A percentile compares a stretch with the other conserved stretches of the same genome.
Evolutionary conservation across 53 echinoderm and acorn worm genomes (phyloP).

Genomic region (Henricia sp.): DNA sequence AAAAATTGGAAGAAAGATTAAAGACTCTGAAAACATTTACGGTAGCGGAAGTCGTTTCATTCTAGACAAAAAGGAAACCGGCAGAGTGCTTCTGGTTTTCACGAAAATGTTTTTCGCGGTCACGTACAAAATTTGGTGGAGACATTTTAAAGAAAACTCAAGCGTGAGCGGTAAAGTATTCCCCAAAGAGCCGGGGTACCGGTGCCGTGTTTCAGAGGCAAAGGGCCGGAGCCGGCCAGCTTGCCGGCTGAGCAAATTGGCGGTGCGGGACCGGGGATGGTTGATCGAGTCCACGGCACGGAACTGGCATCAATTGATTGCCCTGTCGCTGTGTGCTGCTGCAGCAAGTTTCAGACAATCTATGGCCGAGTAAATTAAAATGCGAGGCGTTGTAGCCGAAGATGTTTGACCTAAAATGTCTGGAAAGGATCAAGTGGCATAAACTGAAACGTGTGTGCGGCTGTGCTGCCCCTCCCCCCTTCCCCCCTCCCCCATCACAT

Average conservation of each 20-base stretch:
- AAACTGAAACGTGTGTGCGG: no score
- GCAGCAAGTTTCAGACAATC: slow-evolving; percentile 31
- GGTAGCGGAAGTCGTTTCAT: no score
- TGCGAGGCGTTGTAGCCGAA: no score
- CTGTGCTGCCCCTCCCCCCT: no score
- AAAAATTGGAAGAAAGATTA: no score
- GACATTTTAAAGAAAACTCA: neutral
- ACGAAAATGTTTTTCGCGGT: slow-evolving; percentile 19
- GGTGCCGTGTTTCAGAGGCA: slow-evolving; percentile 47
- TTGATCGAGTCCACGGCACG: slow-evolving; percentile 38
- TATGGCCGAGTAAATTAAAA: slow-evolving; percentile 48
- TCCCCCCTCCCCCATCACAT: no score
- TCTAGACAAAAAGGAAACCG: no score
- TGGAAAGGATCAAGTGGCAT: no score
- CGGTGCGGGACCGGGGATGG: slow-evolving; percentile 4
- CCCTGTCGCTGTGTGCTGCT: slow-evolving; percentile 26
- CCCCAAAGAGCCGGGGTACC: slow-evolving; percentile 34
- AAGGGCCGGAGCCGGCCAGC: slow-evolving; percentile 20
- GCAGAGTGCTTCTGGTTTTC: no score
- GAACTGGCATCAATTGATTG: slow-evolving; percentile 44
- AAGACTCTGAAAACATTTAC: no score
- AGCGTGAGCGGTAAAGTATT: neutral
- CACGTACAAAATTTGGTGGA: slow-evolving; percentile 33
- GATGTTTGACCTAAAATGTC: no score
- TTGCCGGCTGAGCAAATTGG: slow-evolving; percentile 64